Evolutionary conservation across 2,113 vertebrate genomes (phyloP).

Genomic region (Pipra filicauda): DNA sequence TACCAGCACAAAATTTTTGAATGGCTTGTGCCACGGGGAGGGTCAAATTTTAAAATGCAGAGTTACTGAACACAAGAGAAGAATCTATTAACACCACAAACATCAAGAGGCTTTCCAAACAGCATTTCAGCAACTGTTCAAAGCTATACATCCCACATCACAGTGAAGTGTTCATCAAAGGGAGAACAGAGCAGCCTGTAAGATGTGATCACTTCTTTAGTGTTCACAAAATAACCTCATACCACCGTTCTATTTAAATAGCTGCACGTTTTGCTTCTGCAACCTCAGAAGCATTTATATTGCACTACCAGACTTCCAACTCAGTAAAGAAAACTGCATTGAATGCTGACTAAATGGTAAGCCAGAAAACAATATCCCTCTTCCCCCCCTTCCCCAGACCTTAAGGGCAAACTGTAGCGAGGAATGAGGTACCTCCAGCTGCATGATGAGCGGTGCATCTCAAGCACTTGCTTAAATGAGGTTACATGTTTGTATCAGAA

Average conservation of each 20-base stretch:
- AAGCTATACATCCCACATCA: background rate
- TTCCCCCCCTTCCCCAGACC: background rate
- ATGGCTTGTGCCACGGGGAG: background rate
- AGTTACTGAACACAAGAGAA: background rate
- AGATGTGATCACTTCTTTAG: background rate
- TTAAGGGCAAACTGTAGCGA: background rate
- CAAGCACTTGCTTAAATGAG: background rate
- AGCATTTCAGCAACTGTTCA: background rate
- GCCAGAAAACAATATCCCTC: background rate
- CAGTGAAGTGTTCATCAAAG: background rate
- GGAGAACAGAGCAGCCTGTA: background rate
- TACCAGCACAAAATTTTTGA: background rate
- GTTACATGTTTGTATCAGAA: accelerated
- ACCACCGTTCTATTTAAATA: background rate
- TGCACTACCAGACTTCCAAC: background rate
- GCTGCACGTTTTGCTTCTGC: background rate
- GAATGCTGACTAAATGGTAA: background rate
- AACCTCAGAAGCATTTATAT: background rate
- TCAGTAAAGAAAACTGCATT: background rate
- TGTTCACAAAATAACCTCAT: background rate
- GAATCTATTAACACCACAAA: constrained; percentile 6
- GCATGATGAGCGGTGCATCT: accelerated
- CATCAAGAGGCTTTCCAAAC: constrained; percentile 2
- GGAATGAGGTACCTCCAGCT: background rate
- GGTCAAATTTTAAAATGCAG: constrained; percentile 5